Base-by-base conservation (phyloP, 2,113 vertebrate genomes). In the Atherinomorus stipes region DNA sequence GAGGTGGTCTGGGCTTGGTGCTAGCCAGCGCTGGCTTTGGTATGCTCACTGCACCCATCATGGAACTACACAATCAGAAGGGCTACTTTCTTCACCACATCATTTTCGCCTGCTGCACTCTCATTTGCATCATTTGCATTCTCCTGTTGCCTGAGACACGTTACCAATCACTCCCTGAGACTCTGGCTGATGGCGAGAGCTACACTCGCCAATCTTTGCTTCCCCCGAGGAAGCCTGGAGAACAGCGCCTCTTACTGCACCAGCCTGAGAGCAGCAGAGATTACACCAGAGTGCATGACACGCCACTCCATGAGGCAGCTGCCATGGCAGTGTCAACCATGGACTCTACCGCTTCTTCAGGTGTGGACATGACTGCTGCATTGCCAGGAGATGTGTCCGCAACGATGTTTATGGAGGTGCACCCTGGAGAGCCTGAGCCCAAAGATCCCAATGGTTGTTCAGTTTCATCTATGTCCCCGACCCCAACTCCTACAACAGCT, bases 121-220 rank as follows among this genome's bases (percentile, higher is more conserved):
- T 99, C 71, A 98, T 99, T 93, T 99, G 98, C 92, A 99, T 98
- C 92, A 99, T 98, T 90, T 99, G 98, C 90, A 98, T 99, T 82
- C 95, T 99, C 53, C 95, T 99, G 88, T 93, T 99, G 87, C 98
- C 98, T 0, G 97, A 99, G 86, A 97, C 97, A 31, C 95, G 95
- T 67, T 90, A 94, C 89, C 96, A 96, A 91, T 94, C 93, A 58
- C 96, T 99, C 68, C 97, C 98, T 0, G 98, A 99, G 90, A 96
- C 95, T 75, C 94, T 99, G 87, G 90, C 93, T 0, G 95, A 97
- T 0, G 96, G 95, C 1, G 98, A 99, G 88, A 93, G 91, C 90
- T 98, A 98, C 92, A 96, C 95, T 0, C 92, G 97, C 9, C 96
- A 96, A 81, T 96, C 97, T 0, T 92, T 99, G 19, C 91, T 98